A percentile compares a stretch with the other conserved stretches of the same genome.
These are phyloP conservation scores for Caenorhabditis wallacei DNA, from an alignment of 2,888 invertebrate species.

Conservation along the genomic window DNA sequence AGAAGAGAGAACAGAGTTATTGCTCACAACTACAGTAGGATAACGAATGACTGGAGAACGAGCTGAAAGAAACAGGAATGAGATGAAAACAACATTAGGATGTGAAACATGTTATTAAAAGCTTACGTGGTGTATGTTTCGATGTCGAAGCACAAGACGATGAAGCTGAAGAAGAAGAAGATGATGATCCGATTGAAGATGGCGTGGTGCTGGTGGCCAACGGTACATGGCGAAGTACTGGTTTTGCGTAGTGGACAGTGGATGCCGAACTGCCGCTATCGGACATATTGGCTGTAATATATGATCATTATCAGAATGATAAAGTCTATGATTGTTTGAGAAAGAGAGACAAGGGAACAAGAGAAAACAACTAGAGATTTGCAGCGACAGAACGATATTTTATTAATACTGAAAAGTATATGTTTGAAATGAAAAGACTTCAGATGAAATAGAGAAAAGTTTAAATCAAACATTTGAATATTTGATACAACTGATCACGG, in stretches of 20 bases:
- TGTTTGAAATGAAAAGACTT: too few relatives aligned
- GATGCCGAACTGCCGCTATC: conserved; percentile 60
- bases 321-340: conserved; percentile 26
- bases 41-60: conserved; percentile 68
- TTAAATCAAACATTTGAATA: background rate
- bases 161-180: conserved; percentile 19
- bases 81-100: background rate
- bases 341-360: background rate
- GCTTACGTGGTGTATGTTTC: conserved; percentile 46
- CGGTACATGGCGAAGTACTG: conserved; percentile 47
- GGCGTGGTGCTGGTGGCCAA: conserved; percentile 27
- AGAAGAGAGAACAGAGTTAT: conserved; percentile 30
- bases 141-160: conserved; percentile 18
- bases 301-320: conserved; percentile 28
- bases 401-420: too few relatives aligned
- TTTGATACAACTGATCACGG: background rate
- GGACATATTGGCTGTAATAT: conserved; percentile 47
- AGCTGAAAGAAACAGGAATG: conserved; percentile 46
- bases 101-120: too few relatives aligned
- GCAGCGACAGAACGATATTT: background rate
- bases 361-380: background rate
- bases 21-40: conserved; percentile 65
- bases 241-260: conserved; percentile 67
- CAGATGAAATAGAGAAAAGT: too few relatives aligned
- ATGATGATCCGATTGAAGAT: conserved; percentile 41